These are phyloP conservation scores for Trichogramma dendrolimi DNA, from an alignment of 2,888 invertebrate genomes.

Conservation along the genomic window DNA sequence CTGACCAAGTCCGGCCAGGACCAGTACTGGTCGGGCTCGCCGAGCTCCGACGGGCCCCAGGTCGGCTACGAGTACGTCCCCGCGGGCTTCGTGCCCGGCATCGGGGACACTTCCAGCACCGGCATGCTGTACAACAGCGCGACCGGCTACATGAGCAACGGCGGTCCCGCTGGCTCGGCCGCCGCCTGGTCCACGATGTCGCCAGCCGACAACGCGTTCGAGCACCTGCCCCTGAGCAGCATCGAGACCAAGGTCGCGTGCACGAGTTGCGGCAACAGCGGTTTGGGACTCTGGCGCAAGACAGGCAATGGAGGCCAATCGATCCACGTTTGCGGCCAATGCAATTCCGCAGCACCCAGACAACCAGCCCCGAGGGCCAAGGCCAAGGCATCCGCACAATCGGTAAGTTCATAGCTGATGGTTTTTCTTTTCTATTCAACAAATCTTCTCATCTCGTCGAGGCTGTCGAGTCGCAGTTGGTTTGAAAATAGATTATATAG, in stretches of 20 bases:
- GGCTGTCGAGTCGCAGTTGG: too few species aligned
- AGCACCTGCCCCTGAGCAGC: constrained; percentile 56
- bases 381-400: constrained; percentile 43
- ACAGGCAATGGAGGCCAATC: constrained; percentile 83
- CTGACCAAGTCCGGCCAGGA: constrained; percentile 53
- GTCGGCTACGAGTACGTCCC: constrained; percentile 35
- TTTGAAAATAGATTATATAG: too few species aligned
- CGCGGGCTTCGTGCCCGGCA: constrained; percentile 44
- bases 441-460: too few species aligned
- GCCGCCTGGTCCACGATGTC: constrained; percentile 54
- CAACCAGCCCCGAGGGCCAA: constrained; percentile 50
- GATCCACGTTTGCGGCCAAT: constrained; percentile 77
- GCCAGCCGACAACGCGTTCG: constrained; percentile 52
- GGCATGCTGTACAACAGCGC: constrained; percentile 43
- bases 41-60: constrained; percentile 33
- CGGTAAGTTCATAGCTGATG: constrained; percentile 40
- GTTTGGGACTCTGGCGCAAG: constrained; percentile 79
- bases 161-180: constrained; percentile 50
- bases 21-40: constrained; percentile 35
- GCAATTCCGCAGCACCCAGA: constrained; percentile 56
- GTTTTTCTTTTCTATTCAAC: neutral
- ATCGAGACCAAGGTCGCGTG: constrained; percentile 67
- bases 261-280: constrained; percentile 62
- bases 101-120: constrained; percentile 44
- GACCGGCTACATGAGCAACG: constrained; percentile 46